Evolutionary conservation across 2,888 invertebrate species (phyloP).

Genomic region (Mechanitis mazaeus): DNA sequence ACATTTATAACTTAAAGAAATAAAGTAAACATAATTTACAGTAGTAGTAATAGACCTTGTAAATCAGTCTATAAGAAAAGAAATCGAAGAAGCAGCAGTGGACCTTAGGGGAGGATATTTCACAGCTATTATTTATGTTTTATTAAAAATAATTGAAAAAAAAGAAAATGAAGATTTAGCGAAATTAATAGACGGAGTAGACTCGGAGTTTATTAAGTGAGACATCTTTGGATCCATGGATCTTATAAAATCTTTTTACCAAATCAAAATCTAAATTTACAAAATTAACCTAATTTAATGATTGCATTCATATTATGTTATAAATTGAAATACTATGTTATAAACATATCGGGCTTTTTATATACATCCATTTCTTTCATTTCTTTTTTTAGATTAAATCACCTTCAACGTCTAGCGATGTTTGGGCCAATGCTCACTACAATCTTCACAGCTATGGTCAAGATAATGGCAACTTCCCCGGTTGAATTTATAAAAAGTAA

Average conservation of each 20-base stretch:
- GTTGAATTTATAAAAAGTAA: background rate
- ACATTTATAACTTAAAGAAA: too few relatives aligned
- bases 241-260: too few relatives aligned
- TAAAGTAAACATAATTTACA: too few relatives aligned
- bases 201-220: conserved; percentile 19
- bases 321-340: too few relatives aligned
- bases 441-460: background rate
- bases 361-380: too few relatives aligned
- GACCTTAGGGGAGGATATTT: conserved; percentile 15
- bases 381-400: background rate
- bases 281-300: too few relatives aligned
- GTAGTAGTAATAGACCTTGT: background rate
- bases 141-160: conserved; percentile 7
- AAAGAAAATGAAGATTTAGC: conserved; percentile 10
- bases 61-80: conserved; percentile 7
- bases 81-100: conserved; percentile 13
- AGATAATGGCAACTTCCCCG: background rate
- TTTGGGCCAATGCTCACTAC: background rate
- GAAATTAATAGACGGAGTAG: conserved; percentile 9
- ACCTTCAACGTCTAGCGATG: background rate
- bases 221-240: too few relatives aligned
- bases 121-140: conserved; percentile 14
- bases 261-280: too few relatives aligned
- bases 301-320: too few relatives aligned
- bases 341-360: too few relatives aligned